phyloP scores from a whole-genome alignment of 2,797 vertebrate species.

The Phyllotis vaccarum region DNA sequence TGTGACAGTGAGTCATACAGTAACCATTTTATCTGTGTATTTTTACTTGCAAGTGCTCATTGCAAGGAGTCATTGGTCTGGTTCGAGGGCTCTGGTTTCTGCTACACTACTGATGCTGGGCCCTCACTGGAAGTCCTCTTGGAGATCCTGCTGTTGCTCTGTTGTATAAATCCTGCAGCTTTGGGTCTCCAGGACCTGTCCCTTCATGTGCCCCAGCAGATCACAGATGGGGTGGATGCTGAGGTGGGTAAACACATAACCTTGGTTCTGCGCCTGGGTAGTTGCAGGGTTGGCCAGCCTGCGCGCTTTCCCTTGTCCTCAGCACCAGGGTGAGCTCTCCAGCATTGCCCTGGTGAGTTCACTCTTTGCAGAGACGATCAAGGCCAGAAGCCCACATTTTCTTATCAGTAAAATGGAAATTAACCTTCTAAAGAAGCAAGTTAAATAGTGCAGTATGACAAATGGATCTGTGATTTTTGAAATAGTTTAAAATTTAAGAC shows the following conservation, averaged over 20 bases:
- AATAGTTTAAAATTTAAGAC: neutral
- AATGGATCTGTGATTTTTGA: neutral
- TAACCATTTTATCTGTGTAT: neutral
- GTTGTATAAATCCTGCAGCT: neutral
- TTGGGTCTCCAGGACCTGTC: neutral
- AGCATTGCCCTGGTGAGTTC: neutral
- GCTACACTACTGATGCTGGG: neutral
- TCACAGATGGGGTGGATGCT: neutral
- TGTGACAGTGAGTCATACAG: neutral
- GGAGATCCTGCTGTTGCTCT: neutral
- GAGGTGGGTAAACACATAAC: neutral
- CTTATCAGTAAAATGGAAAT: constrained; percentile 34
- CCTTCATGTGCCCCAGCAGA: neutral
- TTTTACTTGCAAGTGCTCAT: neutral
- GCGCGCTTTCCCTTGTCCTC: neutral
- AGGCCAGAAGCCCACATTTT: neutral
- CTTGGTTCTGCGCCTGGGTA: neutral
- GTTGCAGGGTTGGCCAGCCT: neutral
- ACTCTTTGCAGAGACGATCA: neutral
- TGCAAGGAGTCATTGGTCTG: neutral
- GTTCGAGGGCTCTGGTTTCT: neutral
- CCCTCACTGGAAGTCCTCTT: neutral
- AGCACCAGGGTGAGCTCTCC: neutral
- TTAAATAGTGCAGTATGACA: neutral
- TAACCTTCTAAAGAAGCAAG: neutral